Base-by-base conservation (phyloP, 2,888 invertebrate genomes). In the Euclidia mi region DNA sequence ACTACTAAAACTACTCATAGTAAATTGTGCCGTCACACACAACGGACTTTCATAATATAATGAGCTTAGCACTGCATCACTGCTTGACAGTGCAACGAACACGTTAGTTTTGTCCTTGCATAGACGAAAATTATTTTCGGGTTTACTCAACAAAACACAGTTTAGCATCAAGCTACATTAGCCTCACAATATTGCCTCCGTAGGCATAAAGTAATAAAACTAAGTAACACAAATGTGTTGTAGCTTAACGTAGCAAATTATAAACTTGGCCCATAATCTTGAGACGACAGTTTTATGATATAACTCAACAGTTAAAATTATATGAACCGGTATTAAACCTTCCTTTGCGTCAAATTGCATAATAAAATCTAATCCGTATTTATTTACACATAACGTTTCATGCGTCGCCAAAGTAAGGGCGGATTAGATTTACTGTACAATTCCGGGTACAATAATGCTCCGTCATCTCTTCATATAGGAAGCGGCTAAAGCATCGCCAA, bases 191-290 rank as follows among this genome's bases (percentile, higher is more conserved):
- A 25, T 25, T 25, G 20, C 20, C 20, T 6, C 6, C 20, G 20
- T 25, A 25, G 20, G 20, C 6, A 25, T 25, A 3, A 4, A 25
- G 20, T 14, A 48, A 14, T 48, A 51, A 56, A 50, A 64, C 35
- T 47, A 56, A 60, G 31, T 37, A 14, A 49, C 35, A 31, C 37
- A 34, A 47, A 58, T 35, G 12, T 56, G 46, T 35, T 46, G 28
- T 43, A 41, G 45, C 47, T 34, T 43, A 28, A 18, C 31, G 40
- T 12, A n/a, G 46, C 48, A 71, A 47, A 75, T 75, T 65, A 71
- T 43, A 65, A 70, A 65, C 50, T 70, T 74, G 25, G 15, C 14
- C 58, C 56, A 56, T 70, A 59, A 57, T 52, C 47, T 56, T 47
- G 48, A 28, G 18, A 32, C 12, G 46, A 25, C 38, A 44, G 55